Base-by-base conservation (phyloP, 2,113 vertebrate species). In the Ictalurus furcatus region DNA sequence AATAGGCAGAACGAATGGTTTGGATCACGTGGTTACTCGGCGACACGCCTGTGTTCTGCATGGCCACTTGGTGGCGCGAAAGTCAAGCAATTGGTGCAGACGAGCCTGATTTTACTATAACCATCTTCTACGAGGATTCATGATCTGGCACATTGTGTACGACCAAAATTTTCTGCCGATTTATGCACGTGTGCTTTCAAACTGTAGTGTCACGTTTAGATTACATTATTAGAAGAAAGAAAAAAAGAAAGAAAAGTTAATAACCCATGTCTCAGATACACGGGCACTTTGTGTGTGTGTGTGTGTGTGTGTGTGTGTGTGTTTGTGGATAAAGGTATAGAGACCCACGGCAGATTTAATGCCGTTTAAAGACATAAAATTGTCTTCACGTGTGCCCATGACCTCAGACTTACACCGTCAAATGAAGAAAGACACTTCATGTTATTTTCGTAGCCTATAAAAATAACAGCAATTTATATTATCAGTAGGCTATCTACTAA, bases 51-150 rank as follows among this genome's bases (percentile, higher is more conserved):
- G 1, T 34, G 2, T 19, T 19, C 25, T 85, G 67, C 40, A 78
- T 78, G 40, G 48, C 85, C 91, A 89, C 82, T 21, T 44, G 89
- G 67, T 86, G 85, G 90, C 82, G 37, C 88, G 82, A 61, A 87
- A 44, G 52, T 56, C 78, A 63, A 89, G 30, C 23, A 40, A 82
- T 85, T 65, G 14, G 34, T 28, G 34, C 4, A 21, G 34, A 21
- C 13, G 21, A 59, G 34, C 8, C 30, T 37, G 14, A 54, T 79
- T 80, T 48, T 52, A 28, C 52, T 19, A 8, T 19, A 11, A 56
- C 14, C 48, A 19, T 81, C 7, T 28, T 80, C 48, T 85, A 37
- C 12, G n/a, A 30, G 16, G 4, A 12, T 14, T 58, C 30, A 34
- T 44, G 13, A 54, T 69, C 58, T 71, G 21, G 48, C 28, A 56